Conservation (phyloP, 2,113 vertebrate species). For the Pteropus alecto region DNA sequence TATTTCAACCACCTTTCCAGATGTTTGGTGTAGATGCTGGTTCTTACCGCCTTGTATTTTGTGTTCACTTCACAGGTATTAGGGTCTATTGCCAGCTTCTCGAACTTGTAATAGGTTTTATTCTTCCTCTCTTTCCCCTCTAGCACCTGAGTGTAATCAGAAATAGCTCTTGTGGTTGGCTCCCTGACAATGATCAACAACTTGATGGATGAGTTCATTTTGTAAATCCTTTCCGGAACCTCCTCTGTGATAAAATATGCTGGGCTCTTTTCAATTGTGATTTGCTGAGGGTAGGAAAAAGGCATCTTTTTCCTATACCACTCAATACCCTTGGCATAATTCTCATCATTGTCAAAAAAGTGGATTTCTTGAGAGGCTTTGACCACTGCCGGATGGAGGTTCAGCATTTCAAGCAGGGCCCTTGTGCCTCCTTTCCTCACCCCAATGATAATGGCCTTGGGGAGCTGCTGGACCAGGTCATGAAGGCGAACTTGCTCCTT, state of each 20-base stretch:
- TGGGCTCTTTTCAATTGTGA: conserved; percentile 97
- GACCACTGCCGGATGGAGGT: conserved; percentile 95
- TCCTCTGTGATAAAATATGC: conserved; percentile 97
- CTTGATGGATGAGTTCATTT: conserved; percentile 98
- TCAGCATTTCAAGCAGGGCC: conserved; percentile 96
- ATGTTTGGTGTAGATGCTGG: conserved; percentile 98
- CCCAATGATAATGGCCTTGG: conserved; percentile 96
- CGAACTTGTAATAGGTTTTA: conserved; percentile 97
- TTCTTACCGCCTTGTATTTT: conserved; percentile 96
- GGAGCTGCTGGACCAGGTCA: conserved; percentile 94
- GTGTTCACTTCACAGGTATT: conserved; percentile 96
- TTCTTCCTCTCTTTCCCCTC: conserved; percentile 97
- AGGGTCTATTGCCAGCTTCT: conserved; percentile 93
- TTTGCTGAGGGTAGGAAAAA: conserved; percentile 95
- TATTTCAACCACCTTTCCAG: conserved; percentile 96
- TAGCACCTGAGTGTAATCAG: conserved; percentile 97
- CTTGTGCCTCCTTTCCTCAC: conserved; percentile 96
- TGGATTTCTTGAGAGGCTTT: conserved; percentile 98
- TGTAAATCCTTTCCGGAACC: conserved; percentile 97
- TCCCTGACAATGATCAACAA: conserved; percentile 96
- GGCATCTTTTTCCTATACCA: conserved; percentile 99
- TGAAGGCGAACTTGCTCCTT: conserved; percentile 92
- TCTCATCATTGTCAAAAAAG: conserved; percentile 97
- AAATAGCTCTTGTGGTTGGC: conserved; percentile 95
- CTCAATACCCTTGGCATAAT: conserved; percentile 94